Conservation (phyloP, 2,797 vertebrate species). For the Parambassis ranga region DNA sequence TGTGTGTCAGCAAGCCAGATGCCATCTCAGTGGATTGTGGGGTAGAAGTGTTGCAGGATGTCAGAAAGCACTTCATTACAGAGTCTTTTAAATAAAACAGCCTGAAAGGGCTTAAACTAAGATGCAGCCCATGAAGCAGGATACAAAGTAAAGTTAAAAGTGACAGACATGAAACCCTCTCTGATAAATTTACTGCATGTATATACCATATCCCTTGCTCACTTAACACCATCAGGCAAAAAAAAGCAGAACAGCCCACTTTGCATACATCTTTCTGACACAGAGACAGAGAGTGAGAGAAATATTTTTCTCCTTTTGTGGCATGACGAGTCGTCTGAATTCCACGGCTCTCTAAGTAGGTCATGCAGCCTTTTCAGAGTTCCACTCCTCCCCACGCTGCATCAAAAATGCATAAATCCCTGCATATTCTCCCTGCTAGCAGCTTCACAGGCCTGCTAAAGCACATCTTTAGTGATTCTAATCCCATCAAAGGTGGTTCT, state of each 20-base stretch:
- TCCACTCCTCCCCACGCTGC: constrained; percentile 75
- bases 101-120: constrained; percentile 41
- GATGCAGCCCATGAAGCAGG: constrained; percentile 17
- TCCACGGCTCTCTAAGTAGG: constrained; percentile 80
- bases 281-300: constrained; percentile 36
- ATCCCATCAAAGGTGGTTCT: constrained; percentile 74
- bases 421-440: constrained; percentile 71
- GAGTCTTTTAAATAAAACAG: constrained; percentile 53
- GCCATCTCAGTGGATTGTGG: constrained; percentile 31
- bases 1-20: constrained; percentile 22
- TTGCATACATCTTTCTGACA: constrained; percentile 41
- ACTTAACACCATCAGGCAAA: constrained; percentile 30
- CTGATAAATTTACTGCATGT: constrained; percentile 1
- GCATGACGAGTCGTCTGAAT: constrained; percentile 70
- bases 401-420: constrained; percentile 84
- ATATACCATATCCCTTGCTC: neutral
- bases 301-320: constrained; percentile 61
- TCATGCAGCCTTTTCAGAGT: constrained; percentile 78
- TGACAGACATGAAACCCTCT: neutral
- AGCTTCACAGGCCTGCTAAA: constrained; percentile 66
- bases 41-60: constrained; percentile 34
- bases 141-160: constrained; percentile 28
- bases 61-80: constrained; percentile 36
- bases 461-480: constrained; percentile 72
- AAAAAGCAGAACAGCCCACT: constrained; percentile 17